Conservation (phyloP, 2,888 invertebrate genomes). For the Agrotis clavis region DNA sequence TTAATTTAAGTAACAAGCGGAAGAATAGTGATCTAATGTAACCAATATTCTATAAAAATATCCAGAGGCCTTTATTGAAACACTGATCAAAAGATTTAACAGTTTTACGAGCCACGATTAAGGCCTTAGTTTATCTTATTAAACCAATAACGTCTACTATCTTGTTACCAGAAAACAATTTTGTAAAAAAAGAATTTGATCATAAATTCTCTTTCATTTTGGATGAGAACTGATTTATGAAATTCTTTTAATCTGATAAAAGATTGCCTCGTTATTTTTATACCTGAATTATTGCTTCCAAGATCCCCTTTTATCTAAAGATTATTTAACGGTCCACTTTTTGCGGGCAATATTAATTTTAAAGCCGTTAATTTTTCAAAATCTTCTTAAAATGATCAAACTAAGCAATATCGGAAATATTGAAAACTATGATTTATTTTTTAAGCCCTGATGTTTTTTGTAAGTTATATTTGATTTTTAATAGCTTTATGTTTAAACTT, state of each 20-base stretch:
- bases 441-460: not conserved
- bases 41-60: not conserved
- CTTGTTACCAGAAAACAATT: constrained; percentile 54
- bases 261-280: constrained; percentile 63
- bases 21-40: not conserved
- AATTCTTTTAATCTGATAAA: constrained; percentile 68
- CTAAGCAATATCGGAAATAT: not conserved
- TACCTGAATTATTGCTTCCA: constrained; percentile 61
- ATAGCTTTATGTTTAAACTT: too few relatives aligned
- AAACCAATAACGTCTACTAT: constrained; percentile 53
- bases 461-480: not conserved
- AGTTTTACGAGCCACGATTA: constrained; percentile 2
- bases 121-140: constrained; percentile 28
- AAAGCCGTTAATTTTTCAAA: constrained; percentile 27
- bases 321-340: constrained; percentile 46
- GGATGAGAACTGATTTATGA: constrained; percentile 62
- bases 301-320: constrained; percentile 49
- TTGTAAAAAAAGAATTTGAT: constrained; percentile 56
- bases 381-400: constrained; percentile 17
- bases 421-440: not conserved
- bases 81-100: not conserved
- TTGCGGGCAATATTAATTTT: constrained; percentile 25
- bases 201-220: constrained; percentile 62
- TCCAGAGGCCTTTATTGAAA: not conserved
- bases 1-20: too few relatives aligned